Conservation (phyloP, 92 coral and sea anemone genomes). For the Micromussa lordhowensis region DNA sequence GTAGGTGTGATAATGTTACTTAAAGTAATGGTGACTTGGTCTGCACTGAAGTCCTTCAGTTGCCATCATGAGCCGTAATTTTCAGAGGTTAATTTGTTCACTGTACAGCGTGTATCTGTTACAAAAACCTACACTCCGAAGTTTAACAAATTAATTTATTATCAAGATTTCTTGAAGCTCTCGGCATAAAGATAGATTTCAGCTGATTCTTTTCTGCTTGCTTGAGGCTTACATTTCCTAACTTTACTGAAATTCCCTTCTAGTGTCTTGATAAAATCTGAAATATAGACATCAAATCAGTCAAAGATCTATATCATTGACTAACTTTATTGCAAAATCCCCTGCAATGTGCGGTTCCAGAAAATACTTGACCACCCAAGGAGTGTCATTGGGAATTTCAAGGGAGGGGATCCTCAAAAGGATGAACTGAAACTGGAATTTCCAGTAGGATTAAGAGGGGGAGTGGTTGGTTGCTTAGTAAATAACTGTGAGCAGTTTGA, state of each 20-base stretch:
- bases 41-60: neutral
- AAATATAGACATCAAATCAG: neutral
- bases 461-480: too few species aligned
- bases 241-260: constrained; percentile 65
- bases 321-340: neutral
- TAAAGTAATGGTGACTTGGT: too few species aligned
- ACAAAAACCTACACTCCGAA: neutral
- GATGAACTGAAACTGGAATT: too few species aligned
- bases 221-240: constrained; percentile 80
- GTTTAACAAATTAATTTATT: neutral
- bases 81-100: neutral
- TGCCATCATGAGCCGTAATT: neutral
- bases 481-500: too few species aligned
- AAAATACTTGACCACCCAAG: too few species aligned
- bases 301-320: neutral
- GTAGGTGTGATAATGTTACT: too few species aligned
- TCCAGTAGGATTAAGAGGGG: too few species aligned
- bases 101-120: too few species aligned
- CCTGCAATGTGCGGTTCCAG: too few species aligned
- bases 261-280: constrained; percentile 72
- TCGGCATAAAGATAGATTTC: constrained; percentile 82
- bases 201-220: constrained; percentile 88
- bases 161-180: constrained; percentile 39
- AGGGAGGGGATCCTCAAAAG: too few species aligned
- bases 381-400: too few species aligned